Percentiles rank a stretch among this genome's conserved stretches.
Conservation (phyloP, 1,140 invertebrate species). For the Aphis craccivora region DNA sequence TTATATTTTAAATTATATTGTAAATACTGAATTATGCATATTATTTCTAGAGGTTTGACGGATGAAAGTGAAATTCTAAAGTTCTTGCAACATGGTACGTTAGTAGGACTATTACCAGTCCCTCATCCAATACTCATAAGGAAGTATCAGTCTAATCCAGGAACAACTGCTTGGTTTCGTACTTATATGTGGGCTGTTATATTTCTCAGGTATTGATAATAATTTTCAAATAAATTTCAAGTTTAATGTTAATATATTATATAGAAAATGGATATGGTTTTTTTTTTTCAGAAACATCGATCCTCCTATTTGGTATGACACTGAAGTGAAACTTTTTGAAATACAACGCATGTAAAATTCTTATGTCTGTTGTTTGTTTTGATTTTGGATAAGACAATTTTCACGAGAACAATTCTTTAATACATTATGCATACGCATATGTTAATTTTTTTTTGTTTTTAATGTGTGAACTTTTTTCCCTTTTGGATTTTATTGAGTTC, state of each 20-base stretch:
- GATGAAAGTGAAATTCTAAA: constrained; percentile 99
- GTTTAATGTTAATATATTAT: background rate
- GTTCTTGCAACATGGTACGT: constrained; percentile 97
- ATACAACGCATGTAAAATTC: constrained; percentile 82
- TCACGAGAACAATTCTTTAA: background rate
- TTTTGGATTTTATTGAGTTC: background rate
- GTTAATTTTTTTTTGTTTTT: background rate
- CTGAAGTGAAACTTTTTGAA: constrained; percentile 98
- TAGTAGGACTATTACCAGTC: constrained; percentile 96
- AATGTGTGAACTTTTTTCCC: background rate
- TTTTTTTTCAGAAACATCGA: constrained; percentile 86
- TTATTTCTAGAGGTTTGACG: constrained; percentile 85
- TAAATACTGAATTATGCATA: background rate
- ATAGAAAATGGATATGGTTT: background rate
- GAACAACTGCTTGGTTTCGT: constrained; percentile 98
- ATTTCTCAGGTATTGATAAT: constrained; percentile 80
- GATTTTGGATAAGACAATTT: background rate
- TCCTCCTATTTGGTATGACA: constrained; percentile 99
- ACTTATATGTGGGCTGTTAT: constrained; percentile 99
- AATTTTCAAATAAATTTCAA: constrained; percentile 13
- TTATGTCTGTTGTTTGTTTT: background rate
- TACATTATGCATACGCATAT: background rate
- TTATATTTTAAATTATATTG: background rate
- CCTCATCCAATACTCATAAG: constrained; percentile 98
- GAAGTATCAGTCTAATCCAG: constrained; percentile 98